A percentile compares a stretch with the other conserved stretches of the same genome.
Evolutionary conservation across 2,113 vertebrate species (phyloP).

Genomic region (Xenopus tropicalis): UCB_Xtro_10.0 CM004448.2:120946001-120946500

Average conservation of each 20-base stretch:
- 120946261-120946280: slow-evolving; percentile 11
- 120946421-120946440: slow-evolving; percentile 8
- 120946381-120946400: slow-evolving; percentile 2
- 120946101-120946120: slow-evolving; percentile 7
- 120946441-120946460: not conserved
- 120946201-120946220: slow-evolving; percentile 9
- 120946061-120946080: slow-evolving; percentile 28
- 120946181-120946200: slow-evolving; percentile 16
- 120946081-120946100: slow-evolving; percentile 17
- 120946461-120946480: too few relatives aligned
- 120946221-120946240: slow-evolving; percentile 27
- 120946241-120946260: slow-evolving; percentile 13
- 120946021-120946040: not conserved
- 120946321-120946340: slow-evolving; percentile 26
- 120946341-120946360: slow-evolving; percentile 28
- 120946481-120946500: too few relatives aligned
- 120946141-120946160: slow-evolving; percentile 20
- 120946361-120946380: slow-evolving; percentile 9
- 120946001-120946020: too few relatives aligned
- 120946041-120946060: not conserved
- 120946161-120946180: slow-evolving; percentile 9
- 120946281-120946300: slow-evolving; percentile 26
- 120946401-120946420: slow-evolving; percentile 8
- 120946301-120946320: slow-evolving; percentile 34
- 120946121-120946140: slow-evolving; percentile 12